Evolutionary conservation across 2,888 invertebrate species (phyloP), one percentile per base, ranked within the genome.

Genomic region (Rhamnusium bicolor): DNA sequence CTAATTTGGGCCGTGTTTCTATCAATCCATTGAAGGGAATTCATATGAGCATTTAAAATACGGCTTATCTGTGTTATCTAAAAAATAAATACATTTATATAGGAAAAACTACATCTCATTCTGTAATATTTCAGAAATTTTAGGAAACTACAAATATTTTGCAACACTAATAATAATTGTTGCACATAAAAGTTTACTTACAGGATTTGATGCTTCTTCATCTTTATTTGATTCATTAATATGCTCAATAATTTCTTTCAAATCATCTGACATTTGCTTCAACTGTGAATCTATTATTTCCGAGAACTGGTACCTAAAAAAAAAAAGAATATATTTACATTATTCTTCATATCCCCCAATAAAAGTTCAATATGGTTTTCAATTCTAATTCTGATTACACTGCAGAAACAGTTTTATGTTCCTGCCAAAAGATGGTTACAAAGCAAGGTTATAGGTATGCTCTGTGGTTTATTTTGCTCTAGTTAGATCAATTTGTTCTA

Each of bases 11-110:
- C 92, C 3, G 96, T 94, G 69, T 95, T 95, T 77, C 94, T 93
- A 85, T 98, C 98, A 51, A 98, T 93, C 97, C 97, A 98, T 82
- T 98, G 96, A 85, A 98, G 90, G 0, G 97, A 97, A 58, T 96
- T 97, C 94, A 98, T 98, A 86, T 98, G 98, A 0, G 98, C 97
- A 89, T 98, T 98, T 2, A 98, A 89, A 77, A 98, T 98, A 79
- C 96, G 95, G 0, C 96, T 95, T 79, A 98, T 96, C 89, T 98
- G 97, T 7, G 95, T 94, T 60, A 98, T 94, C 94, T 95, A 90
- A 49, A 90, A 91, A 74, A 78, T 67, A 81, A 82, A 80, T 24
- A 40, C 40, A 19, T 40, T 18, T n/a, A 6, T 21, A 46, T 16
- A 16, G 29, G 19, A 10, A 67, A 32, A 18, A 58, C n/a, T 56